Base-by-base conservation (phyloP, 2,113 vertebrate species). In the Tympanuchus pallidicinctus region DNA sequence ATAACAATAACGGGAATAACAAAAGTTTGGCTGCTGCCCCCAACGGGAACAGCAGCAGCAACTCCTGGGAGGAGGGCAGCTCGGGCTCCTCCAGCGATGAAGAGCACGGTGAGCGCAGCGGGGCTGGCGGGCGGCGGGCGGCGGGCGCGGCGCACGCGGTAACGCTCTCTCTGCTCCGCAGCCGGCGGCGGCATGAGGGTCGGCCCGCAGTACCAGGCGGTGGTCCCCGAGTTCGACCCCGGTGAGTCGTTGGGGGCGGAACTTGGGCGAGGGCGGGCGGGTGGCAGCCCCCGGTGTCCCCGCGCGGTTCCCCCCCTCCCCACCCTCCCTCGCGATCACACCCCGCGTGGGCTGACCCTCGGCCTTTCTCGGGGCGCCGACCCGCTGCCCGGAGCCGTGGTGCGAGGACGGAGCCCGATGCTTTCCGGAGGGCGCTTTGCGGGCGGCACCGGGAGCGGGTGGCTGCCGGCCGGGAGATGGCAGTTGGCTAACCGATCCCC, bases 61-160 rank as follows among this genome's bases (percentile, higher is more conserved):
- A 98, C 98, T 99, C 98, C 64, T 99, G 98, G 98, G 98, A 99
- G 94, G 98, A 99, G 85, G 98, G 98, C 97, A 99, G 98, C 98
- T 98, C 98, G 56, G 98, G 98, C 79, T 98, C 98, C n/a, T 99
- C 98, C 90, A 99, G 98, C 97, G 99, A 99, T 96, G 98, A 99
- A 81, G 99, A 99, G 97, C 98, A 99, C 96, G 98, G 99, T 99
- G 97, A 98, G 98, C 95, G 94, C 92, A 89, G 32, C 24, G 34
- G 15, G 59, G 18, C 94, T 92, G 90, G 32, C 30, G 34, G 15
- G 50, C 15, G 30, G 59, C 17, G 30, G 11, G 2, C 2, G 1
- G 6, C 73, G 72, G 69, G 50, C 54, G 65, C 66, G 85, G 79
- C 64, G 81, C 91, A 76, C 75, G 75, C 69, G 43, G 63, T 89